Evolutionary conservation across 2,113 vertebrate genomes (phyloP).

Genomic region (Lichenostomus cassidix): DNA sequence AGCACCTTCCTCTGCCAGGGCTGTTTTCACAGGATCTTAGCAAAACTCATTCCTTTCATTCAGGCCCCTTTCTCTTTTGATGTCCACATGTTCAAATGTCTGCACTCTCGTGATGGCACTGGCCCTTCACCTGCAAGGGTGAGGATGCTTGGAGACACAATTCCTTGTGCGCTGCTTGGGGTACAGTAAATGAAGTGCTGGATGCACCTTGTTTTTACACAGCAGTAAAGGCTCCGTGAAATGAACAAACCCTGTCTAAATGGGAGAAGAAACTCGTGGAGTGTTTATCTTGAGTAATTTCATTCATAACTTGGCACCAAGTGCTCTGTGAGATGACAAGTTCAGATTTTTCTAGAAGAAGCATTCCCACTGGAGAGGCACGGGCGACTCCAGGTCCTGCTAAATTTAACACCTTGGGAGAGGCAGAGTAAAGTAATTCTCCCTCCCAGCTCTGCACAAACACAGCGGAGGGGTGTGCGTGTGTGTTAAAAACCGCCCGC

Average conservation of each 20-base stretch:
- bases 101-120: accelerated
- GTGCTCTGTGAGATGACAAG: not conserved
- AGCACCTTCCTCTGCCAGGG: not conserved
- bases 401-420: not conserved
- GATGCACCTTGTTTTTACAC: not conserved
- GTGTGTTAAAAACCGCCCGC: not conserved
- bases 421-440: not conserved
- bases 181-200: accelerated
- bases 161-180: accelerated
- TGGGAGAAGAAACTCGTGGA: not conserved
- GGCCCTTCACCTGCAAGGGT: accelerated
- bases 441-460: not conserved
- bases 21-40: not conserved
- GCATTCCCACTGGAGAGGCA: not conserved
- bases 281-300: not conserved
- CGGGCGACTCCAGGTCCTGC: not conserved
- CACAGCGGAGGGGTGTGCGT: not conserved
- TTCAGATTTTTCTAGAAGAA: conserved; percentile 50
- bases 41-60: not conserved
- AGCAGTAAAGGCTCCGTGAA: not conserved
- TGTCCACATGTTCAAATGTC: accelerated
- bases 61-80: not conserved
- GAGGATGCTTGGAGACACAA: not conserved
- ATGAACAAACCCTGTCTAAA: accelerated
- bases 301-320: not conserved